Conservation (phyloP, 2,113 vertebrate species). For the Microtus pennsylvanicus region DNA sequence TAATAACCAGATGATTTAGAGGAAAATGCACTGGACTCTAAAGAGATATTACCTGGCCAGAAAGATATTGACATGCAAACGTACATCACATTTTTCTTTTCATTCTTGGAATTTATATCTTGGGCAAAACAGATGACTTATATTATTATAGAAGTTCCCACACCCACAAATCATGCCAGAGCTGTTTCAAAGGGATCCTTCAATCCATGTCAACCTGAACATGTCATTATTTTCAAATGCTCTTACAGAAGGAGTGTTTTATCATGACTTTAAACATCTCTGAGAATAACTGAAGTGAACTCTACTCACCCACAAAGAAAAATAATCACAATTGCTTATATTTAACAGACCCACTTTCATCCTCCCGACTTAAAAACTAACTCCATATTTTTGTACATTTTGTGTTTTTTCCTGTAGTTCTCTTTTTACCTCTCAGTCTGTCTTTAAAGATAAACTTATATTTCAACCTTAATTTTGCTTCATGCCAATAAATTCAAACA, state of each 20-base stretch:
- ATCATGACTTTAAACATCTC: slow-evolving; percentile 59
- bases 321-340: slow-evolving; percentile 41
- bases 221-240: slow-evolving; percentile 67
- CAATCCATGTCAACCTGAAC: slow-evolving; percentile 56
- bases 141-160: slow-evolving; percentile 47
- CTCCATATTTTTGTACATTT: slow-evolving; percentile 11
- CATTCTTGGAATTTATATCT: slow-evolving; percentile 56
- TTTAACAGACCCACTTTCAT: slow-evolving; percentile 44
- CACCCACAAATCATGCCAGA: slow-evolving; percentile 56
- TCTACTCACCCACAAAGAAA: slow-evolving; percentile 33
- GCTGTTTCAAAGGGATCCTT: slow-evolving; percentile 58
- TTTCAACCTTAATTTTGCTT: slow-evolving; percentile 48
- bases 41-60: slow-evolving; percentile 18
- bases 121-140: slow-evolving; percentile 62
- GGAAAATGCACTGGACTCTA: background rate
- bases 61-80: slow-evolving; percentile 43
- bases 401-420: background rate
- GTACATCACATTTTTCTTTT: slow-evolving; percentile 41
- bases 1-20: slow-evolving; percentile 9
- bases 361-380: background rate
- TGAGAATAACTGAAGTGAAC: slow-evolving; percentile 56
- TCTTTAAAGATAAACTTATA: slow-evolving; percentile 46
- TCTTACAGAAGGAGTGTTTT: slow-evolving; percentile 58
- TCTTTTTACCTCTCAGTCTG: slow-evolving; percentile 24
- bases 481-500: slow-evolving; percentile 24